Evolutionary conservation across 2,888 invertebrate genomes (phyloP), one percentile per base, ranked within the genome.

Genomic region (Drepana falcataria): DNA sequence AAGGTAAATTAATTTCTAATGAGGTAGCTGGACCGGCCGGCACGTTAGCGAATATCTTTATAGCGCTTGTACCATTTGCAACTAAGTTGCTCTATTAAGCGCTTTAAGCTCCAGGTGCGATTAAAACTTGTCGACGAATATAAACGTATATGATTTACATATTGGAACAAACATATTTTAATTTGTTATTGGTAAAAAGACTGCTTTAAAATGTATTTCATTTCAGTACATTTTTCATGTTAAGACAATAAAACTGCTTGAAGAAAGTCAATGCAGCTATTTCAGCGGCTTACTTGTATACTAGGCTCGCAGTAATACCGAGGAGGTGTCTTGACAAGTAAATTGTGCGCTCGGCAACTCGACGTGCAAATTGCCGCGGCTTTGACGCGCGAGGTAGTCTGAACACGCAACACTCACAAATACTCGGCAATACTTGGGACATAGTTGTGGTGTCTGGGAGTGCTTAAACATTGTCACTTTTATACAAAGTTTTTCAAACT

Each of bases 351-450:
- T 73, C 72, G 73, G 65, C 64, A 69, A 74, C 71, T 73, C 75
- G 87, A 88, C 87, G 87, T 83, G 87, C 75, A 88, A 88, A 88
- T 88, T 87, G 81, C 69, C 67, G 63, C 66, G 68, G 68, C 72
- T 69, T 73, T 76, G 76, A 76, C 69, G 72, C 68, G 44, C 44
- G 9, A 44, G 44, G 44, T 6, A 9, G 44, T 9, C 44, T 44
- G 58, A 64, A 34, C 51, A 41, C 64, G 63, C 66, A 59, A 61
- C 79, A 75, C 75, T 75, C 74, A n/a, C n/a, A 75, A 71, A 62
- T 62, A 68, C 66, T 63, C 62, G 59, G 58, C 56, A 71, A 62
- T 62, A 68, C 66, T 64, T 61, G 59, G 58, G 56, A 51, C 35
- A 51, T 40, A 40, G 40, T 52, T 54, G 54, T 47, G 53, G 52